Evolutionary conservation across 2,113 vertebrate species (phyloP).

Genomic region (Steatornis caripensis): DNA sequence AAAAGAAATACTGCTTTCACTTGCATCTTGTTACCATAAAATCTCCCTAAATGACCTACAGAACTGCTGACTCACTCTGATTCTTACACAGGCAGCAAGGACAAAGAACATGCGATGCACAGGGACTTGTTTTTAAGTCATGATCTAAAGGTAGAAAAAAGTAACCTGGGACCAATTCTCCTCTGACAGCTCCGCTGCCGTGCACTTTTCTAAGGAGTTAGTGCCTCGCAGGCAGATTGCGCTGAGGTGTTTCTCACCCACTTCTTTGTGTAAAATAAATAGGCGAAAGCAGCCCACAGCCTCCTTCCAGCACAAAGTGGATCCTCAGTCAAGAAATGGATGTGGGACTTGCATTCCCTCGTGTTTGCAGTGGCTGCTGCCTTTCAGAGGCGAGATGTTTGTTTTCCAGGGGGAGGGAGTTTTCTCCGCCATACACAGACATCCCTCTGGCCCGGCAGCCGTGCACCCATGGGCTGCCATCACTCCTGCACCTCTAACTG

Average conservation of each 20-base stretch:
- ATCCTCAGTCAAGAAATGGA: background rate
- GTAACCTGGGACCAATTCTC: background rate
- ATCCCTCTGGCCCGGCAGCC: background rate
- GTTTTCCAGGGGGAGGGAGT: conserved; percentile 17
- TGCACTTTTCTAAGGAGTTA: background rate
- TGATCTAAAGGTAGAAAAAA: background rate
- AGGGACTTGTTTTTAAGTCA: background rate
- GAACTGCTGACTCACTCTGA: background rate
- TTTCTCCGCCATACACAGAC: background rate
- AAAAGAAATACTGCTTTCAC: background rate
- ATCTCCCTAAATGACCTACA: background rate
- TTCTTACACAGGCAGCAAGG: background rate
- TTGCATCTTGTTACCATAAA: background rate
- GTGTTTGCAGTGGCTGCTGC: background rate
- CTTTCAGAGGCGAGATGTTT: conserved; percentile 5
- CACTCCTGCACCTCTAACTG: background rate
- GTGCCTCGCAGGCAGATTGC: background rate
- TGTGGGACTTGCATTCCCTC: background rate
- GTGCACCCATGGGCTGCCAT: background rate
- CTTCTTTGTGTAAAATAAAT: background rate
- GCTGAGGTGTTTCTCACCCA: background rate
- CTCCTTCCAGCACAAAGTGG: background rate
- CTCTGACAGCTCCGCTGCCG: background rate
- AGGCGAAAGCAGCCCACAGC: background rate
- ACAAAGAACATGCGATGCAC: background rate